These are phyloP conservation scores for Listrodromus nycthemerus DNA, from an alignment of 2,888 invertebrate genomes.

Conservation along the genomic window DNA sequence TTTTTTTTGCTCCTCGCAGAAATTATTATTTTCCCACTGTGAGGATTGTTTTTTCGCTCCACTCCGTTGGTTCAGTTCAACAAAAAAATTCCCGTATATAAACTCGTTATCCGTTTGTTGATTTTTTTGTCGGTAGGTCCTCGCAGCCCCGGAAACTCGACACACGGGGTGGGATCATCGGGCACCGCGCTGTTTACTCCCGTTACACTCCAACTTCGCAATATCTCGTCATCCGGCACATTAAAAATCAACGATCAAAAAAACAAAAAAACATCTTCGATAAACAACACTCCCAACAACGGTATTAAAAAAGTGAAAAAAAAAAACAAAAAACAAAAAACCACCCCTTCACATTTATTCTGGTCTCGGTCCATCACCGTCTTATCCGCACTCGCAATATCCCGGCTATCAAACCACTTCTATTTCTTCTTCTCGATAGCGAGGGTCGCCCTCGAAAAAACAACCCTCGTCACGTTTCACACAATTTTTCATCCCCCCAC, in stretches of 20 bases:
- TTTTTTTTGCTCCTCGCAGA: too few species aligned
- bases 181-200: slow-evolving; percentile 53
- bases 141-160: slow-evolving; percentile 27
- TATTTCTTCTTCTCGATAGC: background rate
- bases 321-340: background rate
- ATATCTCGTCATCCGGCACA: slow-evolving; percentile 33
- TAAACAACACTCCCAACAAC: background rate
- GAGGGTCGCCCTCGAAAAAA: background rate
- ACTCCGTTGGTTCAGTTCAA: background rate
- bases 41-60: background rate
- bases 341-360: background rate
- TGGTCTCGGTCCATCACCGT: background rate
- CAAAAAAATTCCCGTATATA: background rate
- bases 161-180: slow-evolving; percentile 26
- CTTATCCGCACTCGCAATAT: background rate
- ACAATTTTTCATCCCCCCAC: slow-evolving; percentile 13
- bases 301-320: background rate
- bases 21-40: too few species aligned
- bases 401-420: background rate
- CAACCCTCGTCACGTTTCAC: slow-evolving; percentile 21
- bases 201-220: slow-evolving; percentile 45
- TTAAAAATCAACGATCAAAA: slow-evolving; percentile 3
- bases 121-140: slow-evolving; percentile 32
- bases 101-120: slow-evolving; percentile 23
- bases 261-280: background rate